A percentile compares a stretch with the other conserved stretches of the same genome.
Conservation (phyloP, 2,888 invertebrate species). For the Folsomia candida region DNA sequence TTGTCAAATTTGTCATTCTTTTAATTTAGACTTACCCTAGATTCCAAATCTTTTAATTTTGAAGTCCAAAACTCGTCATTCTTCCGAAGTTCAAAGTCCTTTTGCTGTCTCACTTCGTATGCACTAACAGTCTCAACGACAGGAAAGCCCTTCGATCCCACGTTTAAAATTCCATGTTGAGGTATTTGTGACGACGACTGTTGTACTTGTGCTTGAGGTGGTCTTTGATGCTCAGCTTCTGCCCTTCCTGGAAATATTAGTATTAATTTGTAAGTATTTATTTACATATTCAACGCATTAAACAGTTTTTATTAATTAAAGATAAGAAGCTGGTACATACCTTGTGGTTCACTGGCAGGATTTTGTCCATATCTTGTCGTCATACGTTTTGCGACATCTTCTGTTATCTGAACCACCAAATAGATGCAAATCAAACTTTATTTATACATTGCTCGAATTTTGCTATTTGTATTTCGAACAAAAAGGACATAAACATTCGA, state of each 20-base stretch:
- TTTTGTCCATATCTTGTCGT: slow-evolving; percentile 26
- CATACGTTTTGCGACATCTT: slow-evolving; percentile 39
- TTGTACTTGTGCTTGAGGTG: background rate
- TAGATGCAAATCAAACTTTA: background rate
- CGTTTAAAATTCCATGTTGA: slow-evolving; percentile 35
- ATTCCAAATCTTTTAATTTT: slow-evolving; percentile 47
- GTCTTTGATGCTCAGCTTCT: slow-evolving; percentile 25
- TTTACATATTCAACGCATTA: too few relatives aligned
- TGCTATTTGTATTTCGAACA: background rate
- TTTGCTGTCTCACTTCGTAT: slow-evolving; percentile 45
- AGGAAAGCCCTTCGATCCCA: slow-evolving; percentile 31
- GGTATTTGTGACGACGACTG: slow-evolving; percentile 3
- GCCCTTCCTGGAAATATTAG: slow-evolving; percentile 29
- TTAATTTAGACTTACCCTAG: slow-evolving; percentile 33
- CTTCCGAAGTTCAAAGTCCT: slow-evolving; percentile 45
- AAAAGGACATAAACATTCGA: slow-evolving; percentile 2
- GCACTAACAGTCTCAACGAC: slow-evolving; percentile 48
- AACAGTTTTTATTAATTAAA: background rate
- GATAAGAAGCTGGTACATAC: background rate
- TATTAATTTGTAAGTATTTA: slow-evolving; percentile 20
- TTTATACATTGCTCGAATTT: too few relatives aligned
- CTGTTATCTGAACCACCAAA: slow-evolving; percentile 30
- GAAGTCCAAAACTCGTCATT: slow-evolving; percentile 45
- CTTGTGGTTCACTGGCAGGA: slow-evolving; percentile 11
- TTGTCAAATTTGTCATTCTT: background rate